A percentile compares a stretch with the other conserved stretches of the same genome.
These are phyloP conservation scores for Dinomys branickii DNA, from an alignment of 2,113 vertebrate genomes.

Conservation along the genomic window DNA sequence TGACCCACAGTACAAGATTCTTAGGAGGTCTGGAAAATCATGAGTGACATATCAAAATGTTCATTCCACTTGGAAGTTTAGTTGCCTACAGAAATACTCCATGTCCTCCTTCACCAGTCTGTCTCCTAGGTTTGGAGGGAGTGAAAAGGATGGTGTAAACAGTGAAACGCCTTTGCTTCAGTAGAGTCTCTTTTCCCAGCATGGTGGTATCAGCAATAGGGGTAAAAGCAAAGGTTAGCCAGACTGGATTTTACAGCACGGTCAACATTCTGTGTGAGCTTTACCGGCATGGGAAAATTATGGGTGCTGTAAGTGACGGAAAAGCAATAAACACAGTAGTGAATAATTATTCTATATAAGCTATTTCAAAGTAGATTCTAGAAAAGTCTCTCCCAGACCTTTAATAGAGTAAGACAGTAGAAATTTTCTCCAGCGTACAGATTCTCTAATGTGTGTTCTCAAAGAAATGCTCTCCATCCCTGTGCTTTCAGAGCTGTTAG, in stretches of 20 bases:
- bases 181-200: neutral
- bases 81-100: neutral
- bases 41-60: neutral
- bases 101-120: neutral
- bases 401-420: neutral
- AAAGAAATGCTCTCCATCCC: neutral
- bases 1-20: neutral
- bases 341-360: neutral
- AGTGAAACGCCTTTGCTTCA: neutral
- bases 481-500: neutral
- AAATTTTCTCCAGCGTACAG: neutral
- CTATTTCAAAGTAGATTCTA: neutral
- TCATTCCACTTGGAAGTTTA: neutral
- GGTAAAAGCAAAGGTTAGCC: neutral
- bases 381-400: neutral
- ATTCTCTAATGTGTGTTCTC: neutral
- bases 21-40: conserved; percentile 10
- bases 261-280: conserved; percentile 15
- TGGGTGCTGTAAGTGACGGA: neutral
- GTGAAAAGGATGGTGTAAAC: neutral
- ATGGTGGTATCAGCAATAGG: neutral
- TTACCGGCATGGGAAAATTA: neutral
- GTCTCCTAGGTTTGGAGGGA: neutral
- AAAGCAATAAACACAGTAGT: neutral
- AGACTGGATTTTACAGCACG: neutral